Evolutionary conservation across 2,888 invertebrate species (phyloP).

Genomic region (Alcis repandata): DNA sequence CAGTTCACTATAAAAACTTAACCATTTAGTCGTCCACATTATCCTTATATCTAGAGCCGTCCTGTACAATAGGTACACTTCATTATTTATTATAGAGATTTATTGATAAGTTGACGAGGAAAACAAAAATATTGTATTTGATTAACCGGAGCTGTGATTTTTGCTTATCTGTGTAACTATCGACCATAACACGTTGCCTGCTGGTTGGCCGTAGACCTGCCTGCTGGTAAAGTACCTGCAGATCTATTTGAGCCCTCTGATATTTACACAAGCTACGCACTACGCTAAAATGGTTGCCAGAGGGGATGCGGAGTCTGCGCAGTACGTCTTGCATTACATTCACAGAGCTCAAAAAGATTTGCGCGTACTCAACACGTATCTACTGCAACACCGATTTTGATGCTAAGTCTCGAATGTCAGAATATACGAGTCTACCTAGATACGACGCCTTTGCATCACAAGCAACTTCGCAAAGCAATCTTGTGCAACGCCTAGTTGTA

Average conservation of each 20-base stretch:
- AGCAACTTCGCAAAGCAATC: slow-evolving; percentile 18
- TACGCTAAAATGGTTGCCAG: too few relatives aligned
- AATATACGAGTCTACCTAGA: neutral
- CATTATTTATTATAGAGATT: slow-evolving; percentile 83
- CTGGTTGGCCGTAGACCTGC: slow-evolving; percentile 20
- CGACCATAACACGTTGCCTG: slow-evolving; percentile 51
- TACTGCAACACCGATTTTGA: slow-evolving; percentile 6
- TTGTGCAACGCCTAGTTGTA: slow-evolving; percentile 31
- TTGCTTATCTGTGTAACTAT: slow-evolving; percentile 80
- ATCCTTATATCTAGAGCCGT: slow-evolving; percentile 71
- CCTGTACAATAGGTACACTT: slow-evolving; percentile 77
- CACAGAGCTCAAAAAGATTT: too few relatives aligned
- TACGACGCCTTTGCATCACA: slow-evolving; percentile 32
- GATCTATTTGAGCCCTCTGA: too few relatives aligned
- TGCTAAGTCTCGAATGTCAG: slow-evolving; percentile 8
- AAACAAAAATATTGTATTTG: slow-evolving; percentile 83
- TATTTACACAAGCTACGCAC: too few relatives aligned
- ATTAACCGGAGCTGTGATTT: slow-evolving; percentile 87
- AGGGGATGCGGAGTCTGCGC: too few relatives aligned
- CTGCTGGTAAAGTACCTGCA: neutral
- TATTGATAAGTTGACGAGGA: slow-evolving; percentile 77
- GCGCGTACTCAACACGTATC: neutral
- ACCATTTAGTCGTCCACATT: slow-evolving; percentile 63
- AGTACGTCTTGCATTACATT: too few relatives aligned
- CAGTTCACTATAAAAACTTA: neutral